phyloP scores from a whole-genome alignment of 2,797 vertebrate genomes.

The Chelonia mydas region DNA sequence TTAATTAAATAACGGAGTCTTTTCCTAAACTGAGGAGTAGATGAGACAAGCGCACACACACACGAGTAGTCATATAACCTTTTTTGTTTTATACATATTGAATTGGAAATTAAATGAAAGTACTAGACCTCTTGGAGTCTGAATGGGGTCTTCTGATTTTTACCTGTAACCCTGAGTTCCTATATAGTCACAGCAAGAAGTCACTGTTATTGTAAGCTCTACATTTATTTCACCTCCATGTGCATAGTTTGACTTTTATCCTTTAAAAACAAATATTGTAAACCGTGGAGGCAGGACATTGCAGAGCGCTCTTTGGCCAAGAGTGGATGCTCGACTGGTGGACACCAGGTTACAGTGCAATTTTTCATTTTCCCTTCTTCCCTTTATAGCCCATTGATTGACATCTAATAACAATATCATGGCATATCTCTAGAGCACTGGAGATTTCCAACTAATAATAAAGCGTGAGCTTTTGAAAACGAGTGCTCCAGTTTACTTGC shows the following conservation, averaged over 20 bases:
- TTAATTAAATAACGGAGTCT: neutral
- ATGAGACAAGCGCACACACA: neutral
- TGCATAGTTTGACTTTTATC: neutral
- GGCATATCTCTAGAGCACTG: neutral
- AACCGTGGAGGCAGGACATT: neutral
- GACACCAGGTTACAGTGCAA: neutral
- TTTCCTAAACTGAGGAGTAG: neutral
- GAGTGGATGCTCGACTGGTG: neutral
- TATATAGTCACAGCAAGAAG: neutral
- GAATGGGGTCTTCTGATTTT: neutral
- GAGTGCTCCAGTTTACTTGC: slow-evolving; percentile 16
- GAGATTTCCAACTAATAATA: slow-evolving; percentile 10
- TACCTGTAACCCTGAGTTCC: neutral
- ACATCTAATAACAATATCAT: slow-evolving; percentile 4
- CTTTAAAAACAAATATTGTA: neutral
- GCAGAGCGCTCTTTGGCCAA: neutral
- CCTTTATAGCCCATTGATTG: neutral
- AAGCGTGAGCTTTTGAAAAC: neutral
- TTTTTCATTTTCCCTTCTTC: slow-evolving; percentile 11
- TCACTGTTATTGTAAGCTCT: neutral
- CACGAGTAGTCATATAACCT: neutral
- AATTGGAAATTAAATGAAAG: neutral
- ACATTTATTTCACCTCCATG: neutral
- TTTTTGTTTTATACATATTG: neutral
- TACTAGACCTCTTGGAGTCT: neutral